Conservation (phyloP, 1,140 invertebrate species). For the Halictus rubicundus region DNA sequence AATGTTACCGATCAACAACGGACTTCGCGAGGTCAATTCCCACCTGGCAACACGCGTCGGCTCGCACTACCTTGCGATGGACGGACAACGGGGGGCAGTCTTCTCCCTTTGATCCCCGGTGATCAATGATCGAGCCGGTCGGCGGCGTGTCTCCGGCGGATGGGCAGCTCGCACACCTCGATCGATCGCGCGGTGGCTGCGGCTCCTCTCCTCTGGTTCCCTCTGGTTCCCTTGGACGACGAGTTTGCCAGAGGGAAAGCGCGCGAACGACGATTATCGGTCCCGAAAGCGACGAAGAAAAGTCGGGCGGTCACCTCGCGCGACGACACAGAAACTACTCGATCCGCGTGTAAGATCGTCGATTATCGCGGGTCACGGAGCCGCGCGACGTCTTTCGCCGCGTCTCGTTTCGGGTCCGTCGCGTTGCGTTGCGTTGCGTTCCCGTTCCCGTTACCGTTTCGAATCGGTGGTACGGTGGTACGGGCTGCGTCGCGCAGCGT, state of each 20-base stretch:
- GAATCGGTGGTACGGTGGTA: too few species aligned
- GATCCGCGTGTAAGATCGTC: too few species aligned
- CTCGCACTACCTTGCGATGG: too few species aligned
- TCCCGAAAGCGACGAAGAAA: background rate
- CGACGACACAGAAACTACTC: too few species aligned
- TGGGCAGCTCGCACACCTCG: background rate
- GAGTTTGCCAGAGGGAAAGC: background rate
- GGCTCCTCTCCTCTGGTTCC: background rate
- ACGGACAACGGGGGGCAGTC: too few species aligned
- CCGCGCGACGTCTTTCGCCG: too few species aligned
- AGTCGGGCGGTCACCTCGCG: too few species aligned
- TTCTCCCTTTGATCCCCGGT: background rate
- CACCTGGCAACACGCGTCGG: background rate
- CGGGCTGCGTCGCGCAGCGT: background rate
- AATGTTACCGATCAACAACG: too few species aligned
- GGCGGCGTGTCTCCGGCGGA: background rate
- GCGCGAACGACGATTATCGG: background rate
- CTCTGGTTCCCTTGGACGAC: background rate
- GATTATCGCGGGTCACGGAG: too few species aligned
- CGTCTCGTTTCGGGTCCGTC: too few species aligned
- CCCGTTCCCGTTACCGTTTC: too few species aligned
- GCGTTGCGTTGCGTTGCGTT: too few species aligned
- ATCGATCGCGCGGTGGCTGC: background rate
- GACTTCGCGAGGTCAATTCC: background rate
- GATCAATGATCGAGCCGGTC: constrained; percentile 1